These are phyloP conservation scores for Diaperis boleti DNA, from an alignment of 2,888 invertebrate genomes.

Conservation along the genomic window DNA sequence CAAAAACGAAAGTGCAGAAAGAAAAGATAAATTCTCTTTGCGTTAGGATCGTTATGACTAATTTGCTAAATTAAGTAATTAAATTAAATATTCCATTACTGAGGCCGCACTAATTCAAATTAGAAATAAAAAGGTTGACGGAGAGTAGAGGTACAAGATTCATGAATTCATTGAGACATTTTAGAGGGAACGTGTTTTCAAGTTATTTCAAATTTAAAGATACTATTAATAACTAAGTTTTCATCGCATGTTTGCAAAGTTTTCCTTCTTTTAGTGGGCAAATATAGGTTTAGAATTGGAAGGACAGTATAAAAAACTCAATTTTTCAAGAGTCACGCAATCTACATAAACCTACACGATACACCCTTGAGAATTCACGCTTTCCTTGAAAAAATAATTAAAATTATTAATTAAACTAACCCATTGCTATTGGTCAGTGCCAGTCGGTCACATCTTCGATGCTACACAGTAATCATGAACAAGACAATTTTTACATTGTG, in stretches of 20 bases:
- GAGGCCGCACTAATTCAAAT: conserved; percentile 11
- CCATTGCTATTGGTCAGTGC: too few relatives aligned
- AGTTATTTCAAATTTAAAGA: conserved; percentile 8
- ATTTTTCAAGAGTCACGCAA: conserved; percentile 24
- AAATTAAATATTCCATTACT: conserved; percentile 38
- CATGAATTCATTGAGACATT: not conserved
- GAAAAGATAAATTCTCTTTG: not conserved
- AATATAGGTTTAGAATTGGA: conserved; percentile 16
- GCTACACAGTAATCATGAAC: too few relatives aligned
- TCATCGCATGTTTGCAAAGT: conserved; percentile 17
- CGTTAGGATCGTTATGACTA: conserved; percentile 11
- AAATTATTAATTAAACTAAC: conserved; percentile 23
- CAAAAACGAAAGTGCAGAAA: not conserved
- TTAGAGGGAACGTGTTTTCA: conserved; percentile 25
- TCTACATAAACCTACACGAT: conserved; percentile 12
- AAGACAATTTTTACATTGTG: too few relatives aligned
- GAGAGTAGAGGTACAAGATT: not conserved
- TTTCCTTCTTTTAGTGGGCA: conserved; percentile 30
- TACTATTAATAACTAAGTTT: conserved; percentile 28
- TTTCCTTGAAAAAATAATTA: conserved; percentile 13
- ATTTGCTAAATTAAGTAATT: conserved; percentile 25
- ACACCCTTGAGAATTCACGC: conserved; percentile 13
- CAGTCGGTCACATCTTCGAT: not conserved
- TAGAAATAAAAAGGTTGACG: conserved; percentile 10
- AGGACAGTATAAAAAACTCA: conserved; percentile 18